These are phyloP conservation scores for Drosophila trichaetosa DNA, from an alignment of 2,888 invertebrate species.

Conservation along the genomic window DNA sequence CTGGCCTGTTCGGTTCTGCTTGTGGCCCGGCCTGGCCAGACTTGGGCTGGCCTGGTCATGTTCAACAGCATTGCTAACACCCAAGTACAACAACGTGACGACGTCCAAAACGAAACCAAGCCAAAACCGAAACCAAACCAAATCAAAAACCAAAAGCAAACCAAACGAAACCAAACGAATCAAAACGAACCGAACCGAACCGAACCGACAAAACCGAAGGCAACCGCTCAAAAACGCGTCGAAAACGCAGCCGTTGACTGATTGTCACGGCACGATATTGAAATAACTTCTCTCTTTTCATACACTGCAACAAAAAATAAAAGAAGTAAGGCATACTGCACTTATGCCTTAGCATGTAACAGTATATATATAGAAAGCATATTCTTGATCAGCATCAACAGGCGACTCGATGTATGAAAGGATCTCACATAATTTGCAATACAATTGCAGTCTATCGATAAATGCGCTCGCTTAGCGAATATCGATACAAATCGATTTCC, in stretches of 20 bases:
- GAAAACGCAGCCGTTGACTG: constrained; percentile 71
- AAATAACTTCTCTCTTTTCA: constrained; percentile 55
- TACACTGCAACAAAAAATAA: not conserved
- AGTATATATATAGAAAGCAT: not conserved
- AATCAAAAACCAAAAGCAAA: constrained; percentile 1
- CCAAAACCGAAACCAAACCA: constrained; percentile 1
- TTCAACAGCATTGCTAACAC: constrained; percentile 77
- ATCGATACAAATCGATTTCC: not conserved
- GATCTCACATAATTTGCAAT: not conserved
- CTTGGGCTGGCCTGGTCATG: constrained; percentile 56
- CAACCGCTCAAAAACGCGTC: constrained; percentile 40
- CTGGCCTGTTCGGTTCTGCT: constrained; percentile 8
- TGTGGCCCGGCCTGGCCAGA: constrained; percentile 15
- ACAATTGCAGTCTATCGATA: not conserved
- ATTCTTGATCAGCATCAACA: not conserved
- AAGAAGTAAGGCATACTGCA: not conserved
- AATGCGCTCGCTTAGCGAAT: not conserved
- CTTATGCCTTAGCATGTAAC: not conserved
- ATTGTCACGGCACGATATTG: constrained; percentile 75
- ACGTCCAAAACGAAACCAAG: constrained; percentile 49
- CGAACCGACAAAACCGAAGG: constrained; percentile 7
- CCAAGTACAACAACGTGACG: constrained; percentile 72
- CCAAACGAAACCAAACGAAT: constrained; percentile 10
- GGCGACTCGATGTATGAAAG: too few species aligned
- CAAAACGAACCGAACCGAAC: constrained; percentile 15